Percentiles rank a stretch among this genome's conserved stretches.
Conservation (phyloP, 2,113 vertebrate species). For the Tetrao urogallus region DNA sequence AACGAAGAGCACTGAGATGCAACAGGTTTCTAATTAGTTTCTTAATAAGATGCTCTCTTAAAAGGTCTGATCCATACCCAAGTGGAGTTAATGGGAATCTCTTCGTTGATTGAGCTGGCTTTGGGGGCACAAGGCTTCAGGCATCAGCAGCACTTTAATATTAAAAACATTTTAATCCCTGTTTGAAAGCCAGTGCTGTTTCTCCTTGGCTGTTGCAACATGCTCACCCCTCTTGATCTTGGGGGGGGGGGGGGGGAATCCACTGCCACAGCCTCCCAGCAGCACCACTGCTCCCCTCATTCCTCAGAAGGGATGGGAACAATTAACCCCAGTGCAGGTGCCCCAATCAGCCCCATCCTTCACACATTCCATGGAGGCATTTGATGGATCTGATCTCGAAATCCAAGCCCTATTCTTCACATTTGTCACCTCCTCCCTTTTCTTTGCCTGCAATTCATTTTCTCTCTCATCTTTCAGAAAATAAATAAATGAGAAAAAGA, state of each 20-base stretch:
- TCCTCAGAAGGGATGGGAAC: not conserved
- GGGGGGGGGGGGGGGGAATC: no score
- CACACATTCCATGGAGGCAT: accelerated
- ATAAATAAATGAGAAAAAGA: not conserved
- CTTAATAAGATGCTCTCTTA: not conserved
- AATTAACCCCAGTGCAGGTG: accelerated
- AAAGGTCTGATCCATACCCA: not conserved
- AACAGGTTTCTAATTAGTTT: not conserved
- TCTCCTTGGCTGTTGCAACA: not conserved
- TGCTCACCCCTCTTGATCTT: not conserved
- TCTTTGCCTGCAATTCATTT: slow-evolving; percentile 15
- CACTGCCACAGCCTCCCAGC: accelerated
- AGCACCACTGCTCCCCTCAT: not conserved
- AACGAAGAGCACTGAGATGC: not conserved
- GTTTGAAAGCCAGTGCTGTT: not conserved
- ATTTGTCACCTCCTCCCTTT: slow-evolving; percentile 21
- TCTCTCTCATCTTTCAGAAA: not conserved
- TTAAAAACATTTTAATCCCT: slow-evolving; percentile 2
- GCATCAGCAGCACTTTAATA: not conserved
- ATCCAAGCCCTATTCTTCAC: not conserved
- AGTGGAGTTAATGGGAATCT: not conserved
- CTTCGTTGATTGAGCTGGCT: accelerated
- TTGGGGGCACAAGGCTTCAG: not conserved
- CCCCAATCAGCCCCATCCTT: not conserved
- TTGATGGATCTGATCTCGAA: slow-evolving; percentile 39